phyloP scores from a whole-genome alignment of 2,113 vertebrate species.

The Tinamus guttatus region DNA sequence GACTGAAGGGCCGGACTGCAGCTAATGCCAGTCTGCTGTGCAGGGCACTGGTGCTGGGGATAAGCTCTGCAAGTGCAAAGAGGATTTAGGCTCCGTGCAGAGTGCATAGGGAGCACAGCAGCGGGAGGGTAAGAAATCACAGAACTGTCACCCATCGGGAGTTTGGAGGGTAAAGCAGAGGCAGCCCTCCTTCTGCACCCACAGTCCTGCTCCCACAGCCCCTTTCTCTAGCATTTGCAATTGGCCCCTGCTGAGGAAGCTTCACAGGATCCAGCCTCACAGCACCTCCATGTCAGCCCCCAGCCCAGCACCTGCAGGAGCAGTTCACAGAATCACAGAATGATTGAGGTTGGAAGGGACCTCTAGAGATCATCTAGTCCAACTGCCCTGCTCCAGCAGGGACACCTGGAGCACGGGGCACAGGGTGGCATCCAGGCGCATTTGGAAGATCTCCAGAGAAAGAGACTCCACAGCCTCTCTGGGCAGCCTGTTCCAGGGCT shows the following conservation, averaged over 20 bases:
- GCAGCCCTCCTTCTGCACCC: rapidly evolving
- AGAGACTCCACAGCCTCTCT: no score
- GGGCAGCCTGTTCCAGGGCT: no score
- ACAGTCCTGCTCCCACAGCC: background rate
- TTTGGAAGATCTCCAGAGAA: no score
- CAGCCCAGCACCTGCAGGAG: background rate
- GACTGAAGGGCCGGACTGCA: background rate
- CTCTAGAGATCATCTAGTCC: no score
- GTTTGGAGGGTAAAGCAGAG: background rate
- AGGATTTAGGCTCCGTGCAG: background rate
- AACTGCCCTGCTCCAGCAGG: no score
- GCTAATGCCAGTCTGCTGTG: background rate
- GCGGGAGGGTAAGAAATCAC: background rate
- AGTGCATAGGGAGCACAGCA: background rate
- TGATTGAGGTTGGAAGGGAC: no score
- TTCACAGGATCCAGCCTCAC: background rate
- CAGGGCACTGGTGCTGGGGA: background rate
- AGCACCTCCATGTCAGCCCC: no score
- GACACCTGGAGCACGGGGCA: no score
- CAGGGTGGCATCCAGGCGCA: no score
- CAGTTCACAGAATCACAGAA: no score
- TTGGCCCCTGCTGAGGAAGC: background rate
- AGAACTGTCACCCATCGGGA: background rate
- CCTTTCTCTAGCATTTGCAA: background rate
- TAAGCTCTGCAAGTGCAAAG: background rate